Conservation (phyloP, 1,140 invertebrate genomes). For the Pachypeltis micranthus region DNA sequence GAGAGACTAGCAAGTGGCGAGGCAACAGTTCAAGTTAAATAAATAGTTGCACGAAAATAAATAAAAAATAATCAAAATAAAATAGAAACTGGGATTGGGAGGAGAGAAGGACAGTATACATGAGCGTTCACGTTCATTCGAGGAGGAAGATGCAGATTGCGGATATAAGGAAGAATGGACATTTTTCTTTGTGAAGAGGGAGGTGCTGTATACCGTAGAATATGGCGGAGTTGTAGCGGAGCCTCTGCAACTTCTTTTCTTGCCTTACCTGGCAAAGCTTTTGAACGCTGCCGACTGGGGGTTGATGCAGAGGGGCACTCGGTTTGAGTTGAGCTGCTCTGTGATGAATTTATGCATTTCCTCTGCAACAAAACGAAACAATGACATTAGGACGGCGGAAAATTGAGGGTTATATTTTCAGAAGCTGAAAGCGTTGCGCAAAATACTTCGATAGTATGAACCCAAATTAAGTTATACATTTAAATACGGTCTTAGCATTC, state of each 20-base stretch:
- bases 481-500: too few species aligned
- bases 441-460: too few species aligned
- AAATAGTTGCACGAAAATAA: too few species aligned
- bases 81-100: not conserved
- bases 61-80: too few species aligned
- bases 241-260: constrained; percentile 17
- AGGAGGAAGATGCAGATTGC: not conserved
- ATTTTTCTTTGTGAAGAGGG: not conserved
- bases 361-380: constrained; percentile 55
- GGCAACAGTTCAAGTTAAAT: too few species aligned
- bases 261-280: constrained; percentile 94
- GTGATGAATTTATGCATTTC: constrained; percentile 97
- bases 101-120: not conserved
- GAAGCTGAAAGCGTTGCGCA: not conserved
- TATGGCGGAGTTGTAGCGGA: not conserved
- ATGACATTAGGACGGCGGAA: not conserved
- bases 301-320: constrained; percentile 97
- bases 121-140: constrained; percentile 2
- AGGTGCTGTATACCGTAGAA: constrained; percentile 1
- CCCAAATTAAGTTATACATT: too few species aligned
- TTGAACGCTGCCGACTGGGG: constrained; percentile 98
- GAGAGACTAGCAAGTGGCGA: too few species aligned
- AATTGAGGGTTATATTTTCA: not conserved
- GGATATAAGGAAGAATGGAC: not conserved
- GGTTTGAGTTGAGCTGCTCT: constrained; percentile 83